Evolutionary conservation across 2,888 invertebrate genomes (phyloP), one percentile per base, ranked within the genome.

Genomic region (Epicampocera succincta): DNA sequence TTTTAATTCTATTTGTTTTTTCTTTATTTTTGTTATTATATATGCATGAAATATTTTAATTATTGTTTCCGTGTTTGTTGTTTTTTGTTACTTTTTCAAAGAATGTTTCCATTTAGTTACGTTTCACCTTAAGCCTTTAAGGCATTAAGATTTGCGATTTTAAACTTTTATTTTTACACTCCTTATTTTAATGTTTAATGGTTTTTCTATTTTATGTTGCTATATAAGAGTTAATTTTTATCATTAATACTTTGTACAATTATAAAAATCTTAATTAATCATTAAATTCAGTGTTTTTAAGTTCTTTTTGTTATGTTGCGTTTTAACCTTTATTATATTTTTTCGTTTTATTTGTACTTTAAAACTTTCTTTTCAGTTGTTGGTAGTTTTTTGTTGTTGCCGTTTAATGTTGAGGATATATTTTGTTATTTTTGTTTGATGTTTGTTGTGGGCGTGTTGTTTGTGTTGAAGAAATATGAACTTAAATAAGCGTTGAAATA

Each of bases 321-420:
- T 73, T 85, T 69, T 65, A 33, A 33, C 33, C 83, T 80, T 84
- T 81, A 52, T 83, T 44, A 46, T 73, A 66, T 84, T 85, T 84
- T 84, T 71, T 84, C 84, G 80, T 86, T 88, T 87, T 88, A 87
- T 89, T 89, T 89, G 89, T 89, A 89, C 89, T 89, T 89, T 89
- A 86, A 88, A 89, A 89, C 89, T 88, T 89, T 89, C 87, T 88
- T 85, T 84, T 89, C 87, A 88, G 88, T 88, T 88, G 87, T 87
- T 83, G 82, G 82, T 82, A 82, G 82, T 83, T 81, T 79, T 84
- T 88, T 87, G 87, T 87, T 88, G 87, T 77, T 80, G 75, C 84
- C 74, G 68, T 78, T 78, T 66, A 50, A 69, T 83, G 52, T 75
- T 71, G 79, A 74, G 76, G 82, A 74, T 83, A 81, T 78, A 68